Percentiles rank a stretch among this genome's conserved stretches.
Evolutionary conservation across 2,113 vertebrate species (phyloP).

Genomic region (Gymnarchus niloticus): DNA sequence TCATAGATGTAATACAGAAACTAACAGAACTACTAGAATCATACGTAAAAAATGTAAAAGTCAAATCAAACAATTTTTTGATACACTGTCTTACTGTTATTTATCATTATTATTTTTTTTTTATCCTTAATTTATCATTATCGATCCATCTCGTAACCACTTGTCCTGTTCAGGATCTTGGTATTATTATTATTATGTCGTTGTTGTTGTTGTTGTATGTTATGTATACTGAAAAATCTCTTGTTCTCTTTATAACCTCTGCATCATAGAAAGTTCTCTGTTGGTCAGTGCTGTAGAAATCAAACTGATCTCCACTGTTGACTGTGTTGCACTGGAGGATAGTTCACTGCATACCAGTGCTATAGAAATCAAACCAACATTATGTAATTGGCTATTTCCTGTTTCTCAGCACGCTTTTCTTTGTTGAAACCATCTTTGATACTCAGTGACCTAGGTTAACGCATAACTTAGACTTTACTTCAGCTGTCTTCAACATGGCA

Average conservation of each 20-base stretch:
- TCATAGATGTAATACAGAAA: too few relatives aligned
- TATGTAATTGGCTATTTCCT: background rate
- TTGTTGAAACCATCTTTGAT: background rate
- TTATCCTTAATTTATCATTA: too few relatives aligned
- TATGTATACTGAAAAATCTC: background rate
- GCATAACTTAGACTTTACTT: background rate
- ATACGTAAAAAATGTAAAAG: too few relatives aligned
- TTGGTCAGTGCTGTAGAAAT: background rate
- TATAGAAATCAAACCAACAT: background rate
- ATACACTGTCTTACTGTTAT: too few relatives aligned
- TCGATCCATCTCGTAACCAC: too few relatives aligned
- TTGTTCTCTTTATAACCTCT: background rate
- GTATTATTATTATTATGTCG: background rate
- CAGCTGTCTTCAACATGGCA: background rate
- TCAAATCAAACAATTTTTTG: too few relatives aligned
- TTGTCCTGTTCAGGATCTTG: too few relatives aligned
- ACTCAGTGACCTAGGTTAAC: background rate
- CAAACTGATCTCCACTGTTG: background rate
- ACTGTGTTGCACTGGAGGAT: background rate
- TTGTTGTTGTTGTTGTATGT: background rate
- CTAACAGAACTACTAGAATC: too few relatives aligned
- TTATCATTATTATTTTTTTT: too few relatives aligned
- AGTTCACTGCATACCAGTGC: background rate
- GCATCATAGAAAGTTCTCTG: background rate
- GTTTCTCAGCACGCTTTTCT: background rate